Percentiles rank a stretch among this genome's conserved stretches.
Conservation (phyloP, 2,888 invertebrate genomes). For the Matsumyia berberina region DNA sequence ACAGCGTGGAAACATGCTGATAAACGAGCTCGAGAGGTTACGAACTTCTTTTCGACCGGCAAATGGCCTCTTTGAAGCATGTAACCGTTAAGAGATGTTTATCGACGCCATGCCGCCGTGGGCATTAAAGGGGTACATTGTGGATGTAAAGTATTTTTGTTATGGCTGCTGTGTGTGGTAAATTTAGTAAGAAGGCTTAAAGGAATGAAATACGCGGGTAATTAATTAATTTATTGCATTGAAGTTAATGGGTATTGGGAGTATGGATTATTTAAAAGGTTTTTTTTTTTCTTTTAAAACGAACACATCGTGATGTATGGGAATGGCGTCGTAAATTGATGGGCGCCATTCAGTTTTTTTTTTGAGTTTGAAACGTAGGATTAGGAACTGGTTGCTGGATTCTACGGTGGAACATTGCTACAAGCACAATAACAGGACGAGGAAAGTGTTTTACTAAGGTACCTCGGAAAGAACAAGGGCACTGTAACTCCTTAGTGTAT, state of each 20-base stretch:
- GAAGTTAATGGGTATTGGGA: conserved; percentile 30
- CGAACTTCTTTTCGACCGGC: not conserved
- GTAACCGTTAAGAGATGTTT: conserved; percentile 14
- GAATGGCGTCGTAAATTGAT: not conserved
- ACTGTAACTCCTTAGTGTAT: no score
- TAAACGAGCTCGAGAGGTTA: not conserved
- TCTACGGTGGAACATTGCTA: no score
- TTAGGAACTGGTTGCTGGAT: no score
- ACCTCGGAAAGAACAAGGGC: no score
- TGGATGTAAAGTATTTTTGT: conserved; percentile 2
- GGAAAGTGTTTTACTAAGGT: no score
- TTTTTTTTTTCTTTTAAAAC: not conserved
- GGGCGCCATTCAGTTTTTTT: not conserved
- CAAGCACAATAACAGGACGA: no score
- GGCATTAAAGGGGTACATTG: not conserved
- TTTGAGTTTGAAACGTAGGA: not conserved
- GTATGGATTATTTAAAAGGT: not conserved
- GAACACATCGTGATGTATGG: not conserved
- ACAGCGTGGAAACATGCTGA: conserved; percentile 4
- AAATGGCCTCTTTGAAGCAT: not conserved
- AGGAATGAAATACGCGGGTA: conserved; percentile 16
- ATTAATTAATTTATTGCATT: conserved; percentile 47
- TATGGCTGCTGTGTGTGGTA: conserved; percentile 33
- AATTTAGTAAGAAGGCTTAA: conserved; percentile 2
- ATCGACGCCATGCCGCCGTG: not conserved